Conservation (phyloP, 1,140 invertebrate species). For the Triops longicaudatus region DNA sequence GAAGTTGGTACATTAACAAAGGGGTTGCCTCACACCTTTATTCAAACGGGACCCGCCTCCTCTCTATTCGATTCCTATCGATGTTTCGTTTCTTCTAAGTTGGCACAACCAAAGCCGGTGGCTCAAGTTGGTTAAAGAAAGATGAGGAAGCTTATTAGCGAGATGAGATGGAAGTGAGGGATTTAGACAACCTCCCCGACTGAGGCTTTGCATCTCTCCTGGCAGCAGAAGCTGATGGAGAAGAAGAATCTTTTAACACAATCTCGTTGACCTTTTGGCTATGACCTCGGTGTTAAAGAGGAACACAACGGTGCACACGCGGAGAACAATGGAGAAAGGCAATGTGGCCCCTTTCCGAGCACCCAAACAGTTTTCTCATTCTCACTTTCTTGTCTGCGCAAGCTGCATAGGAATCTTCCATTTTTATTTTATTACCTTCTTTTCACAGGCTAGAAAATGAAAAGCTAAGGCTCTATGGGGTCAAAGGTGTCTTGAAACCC, state of each 20-base stretch:
- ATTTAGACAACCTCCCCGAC: neutral
- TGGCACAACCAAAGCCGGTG: neutral
- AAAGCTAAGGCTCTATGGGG: neutral
- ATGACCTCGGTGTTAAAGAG: neutral
- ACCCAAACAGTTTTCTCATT: neutral
- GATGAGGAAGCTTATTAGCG: neutral
- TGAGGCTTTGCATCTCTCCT: neutral
- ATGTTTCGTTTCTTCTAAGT: neutral
- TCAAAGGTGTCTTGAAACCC: neutral
- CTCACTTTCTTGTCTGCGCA: neutral
- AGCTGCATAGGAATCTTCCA: neutral
- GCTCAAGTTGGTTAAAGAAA: neutral
- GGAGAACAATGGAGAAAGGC: slow-evolving; percentile 14
- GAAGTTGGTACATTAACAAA: neutral
- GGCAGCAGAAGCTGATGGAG: neutral
- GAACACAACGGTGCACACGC: slow-evolving; percentile 10
- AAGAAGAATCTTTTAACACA: slow-evolving; percentile 1
- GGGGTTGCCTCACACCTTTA: neutral
- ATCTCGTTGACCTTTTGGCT: neutral
- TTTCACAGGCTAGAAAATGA: neutral
- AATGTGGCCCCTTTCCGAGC: neutral
- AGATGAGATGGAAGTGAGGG: neutral
- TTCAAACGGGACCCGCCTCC: neutral
- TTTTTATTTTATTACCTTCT: neutral
- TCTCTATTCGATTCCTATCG: neutral